phyloP scores from a whole-genome alignment of 2,888 invertebrate species.

The Drosophila conformis region DNA sequence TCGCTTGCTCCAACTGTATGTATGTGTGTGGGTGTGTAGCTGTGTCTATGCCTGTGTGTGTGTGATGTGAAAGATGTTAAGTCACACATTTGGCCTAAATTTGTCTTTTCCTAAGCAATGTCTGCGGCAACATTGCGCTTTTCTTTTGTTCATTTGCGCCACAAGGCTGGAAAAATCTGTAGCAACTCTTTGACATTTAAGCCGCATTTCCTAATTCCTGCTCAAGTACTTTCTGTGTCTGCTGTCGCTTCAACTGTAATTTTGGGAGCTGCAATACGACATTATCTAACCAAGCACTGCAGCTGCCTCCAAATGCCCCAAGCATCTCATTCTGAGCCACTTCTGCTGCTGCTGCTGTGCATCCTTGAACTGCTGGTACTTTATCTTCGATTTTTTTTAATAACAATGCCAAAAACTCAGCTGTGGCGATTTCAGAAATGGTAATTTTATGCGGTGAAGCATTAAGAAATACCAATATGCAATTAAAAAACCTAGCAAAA shows the following conservation, averaged over 20 bases:
- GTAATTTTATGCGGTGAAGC: slow-evolving; percentile 49
- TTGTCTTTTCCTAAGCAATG: slow-evolving; percentile 65
- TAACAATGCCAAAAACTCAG: slow-evolving; percentile 64
- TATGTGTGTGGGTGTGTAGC: slow-evolving; percentile 25
- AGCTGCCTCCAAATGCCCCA: slow-evolving; percentile 47
- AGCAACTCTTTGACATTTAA: slow-evolving; percentile 79
- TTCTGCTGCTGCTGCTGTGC: slow-evolving; percentile 30
- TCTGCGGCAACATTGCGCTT: slow-evolving; percentile 46
- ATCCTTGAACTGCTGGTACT: slow-evolving; percentile 64
- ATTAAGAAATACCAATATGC: slow-evolving; percentile 10
- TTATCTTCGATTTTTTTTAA: slow-evolving; percentile 49
- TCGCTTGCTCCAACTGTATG: slow-evolving; percentile 39
- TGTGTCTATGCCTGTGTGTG: slow-evolving; percentile 46
- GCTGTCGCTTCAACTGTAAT: slow-evolving; percentile 44
- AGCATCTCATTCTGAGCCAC: slow-evolving; percentile 54
- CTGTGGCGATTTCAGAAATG: slow-evolving; percentile 52
- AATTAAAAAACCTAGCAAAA: slow-evolving; percentile 28
- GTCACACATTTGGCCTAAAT: slow-evolving; percentile 81
- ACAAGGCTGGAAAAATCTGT: slow-evolving; percentile 69
- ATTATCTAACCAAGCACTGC: slow-evolving; percentile 67
- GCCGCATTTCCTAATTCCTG: slow-evolving; percentile 73
- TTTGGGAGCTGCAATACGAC: slow-evolving; percentile 51
- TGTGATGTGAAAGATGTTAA: slow-evolving; percentile 78
- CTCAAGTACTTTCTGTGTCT: slow-evolving; percentile 67
- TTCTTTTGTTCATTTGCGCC: slow-evolving; percentile 75